These are phyloP conservation scores for Propithecus perrieri DNA, from an alignment of 2,797 vertebrate genomes.

Conservation along the genomic window DNA sequence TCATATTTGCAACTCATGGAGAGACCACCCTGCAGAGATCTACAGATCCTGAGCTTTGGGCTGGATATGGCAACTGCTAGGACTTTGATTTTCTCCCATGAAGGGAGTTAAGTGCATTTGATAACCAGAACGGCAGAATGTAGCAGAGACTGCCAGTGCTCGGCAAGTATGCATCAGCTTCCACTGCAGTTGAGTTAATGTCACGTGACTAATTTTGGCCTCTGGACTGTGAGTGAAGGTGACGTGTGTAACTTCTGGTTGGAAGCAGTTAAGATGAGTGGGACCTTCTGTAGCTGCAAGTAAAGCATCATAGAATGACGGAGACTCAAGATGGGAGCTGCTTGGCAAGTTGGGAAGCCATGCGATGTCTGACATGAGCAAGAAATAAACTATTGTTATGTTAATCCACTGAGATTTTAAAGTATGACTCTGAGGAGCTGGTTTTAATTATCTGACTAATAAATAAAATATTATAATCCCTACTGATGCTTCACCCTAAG, in stretches of 20 bases:
- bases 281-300: background rate
- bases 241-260: background rate
- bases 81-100: background rate
- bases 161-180: background rate
- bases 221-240: background rate
- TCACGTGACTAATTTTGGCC: background rate
- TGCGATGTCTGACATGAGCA: background rate
- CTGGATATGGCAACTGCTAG: background rate
- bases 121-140: background rate
- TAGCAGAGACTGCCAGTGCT: background rate
- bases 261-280: background rate
- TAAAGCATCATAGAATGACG: background rate
- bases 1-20: background rate
- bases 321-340: background rate
- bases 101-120: background rate
- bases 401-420: conserved; percentile 1
- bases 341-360: background rate
- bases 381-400: background rate
- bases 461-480: background rate
- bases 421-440: background rate
- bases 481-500: too few relatives aligned
- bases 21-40: background rate
- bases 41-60: background rate
- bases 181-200: background rate
- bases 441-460: background rate